Conservation (phyloP, 2,888 invertebrate genomes). For the Mythimna ferrago region DNA sequence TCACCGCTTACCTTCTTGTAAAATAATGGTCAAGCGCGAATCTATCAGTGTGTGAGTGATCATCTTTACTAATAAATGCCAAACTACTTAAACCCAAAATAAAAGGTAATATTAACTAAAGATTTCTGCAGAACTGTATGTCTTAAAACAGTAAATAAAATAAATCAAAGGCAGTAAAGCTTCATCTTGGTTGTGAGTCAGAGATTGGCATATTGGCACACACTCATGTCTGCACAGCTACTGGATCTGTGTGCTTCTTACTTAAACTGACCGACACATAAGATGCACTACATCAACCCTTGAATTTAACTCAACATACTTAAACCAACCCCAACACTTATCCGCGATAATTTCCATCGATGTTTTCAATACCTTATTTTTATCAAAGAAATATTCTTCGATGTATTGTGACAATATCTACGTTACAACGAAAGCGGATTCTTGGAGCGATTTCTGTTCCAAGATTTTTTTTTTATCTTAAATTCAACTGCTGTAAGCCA, state of each 20-base stretch:
- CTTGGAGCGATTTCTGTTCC: not conserved
- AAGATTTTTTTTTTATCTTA: not conserved
- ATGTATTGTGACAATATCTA: not conserved
- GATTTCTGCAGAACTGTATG: not conserved
- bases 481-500: not conserved
- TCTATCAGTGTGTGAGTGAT: no score
- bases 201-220: not conserved
- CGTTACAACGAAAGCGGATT: not conserved
- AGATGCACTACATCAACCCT: not conserved
- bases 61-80: not conserved
- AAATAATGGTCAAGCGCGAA: not conserved
- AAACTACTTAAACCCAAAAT: not conserved
- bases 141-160: not conserved
- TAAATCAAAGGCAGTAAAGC: not conserved
- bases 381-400: not conserved
- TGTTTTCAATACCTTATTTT: not conserved
- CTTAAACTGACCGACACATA: not conserved
- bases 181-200: not conserved
- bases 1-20: no score
- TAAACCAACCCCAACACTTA: not conserved
- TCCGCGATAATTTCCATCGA: not conserved
- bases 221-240: not conserved
- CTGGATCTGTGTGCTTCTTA: not conserved
- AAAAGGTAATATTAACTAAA: no score
- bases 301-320: not conserved